Base-by-base conservation (phyloP, 2,113 vertebrate species). In the Progne subis region DNA sequence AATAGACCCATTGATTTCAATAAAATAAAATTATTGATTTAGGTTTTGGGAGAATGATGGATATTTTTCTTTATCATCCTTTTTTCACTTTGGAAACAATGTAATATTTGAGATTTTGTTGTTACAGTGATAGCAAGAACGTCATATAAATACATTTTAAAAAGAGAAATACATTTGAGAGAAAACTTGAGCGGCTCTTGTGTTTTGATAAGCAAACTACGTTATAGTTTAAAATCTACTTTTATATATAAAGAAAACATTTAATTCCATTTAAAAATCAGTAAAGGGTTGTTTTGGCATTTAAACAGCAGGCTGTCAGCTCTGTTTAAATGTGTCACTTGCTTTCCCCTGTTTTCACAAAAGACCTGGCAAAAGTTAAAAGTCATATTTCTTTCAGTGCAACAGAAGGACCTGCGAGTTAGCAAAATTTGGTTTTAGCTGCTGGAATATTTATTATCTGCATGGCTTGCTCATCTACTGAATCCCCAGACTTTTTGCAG, bases 331-430 rank as follows among this genome's bases (percentile, higher is more conserved):
- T 0, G 6, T 82, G 67, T 60, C 37, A 74, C 83, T 97, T 74
- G 53, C 63, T 91, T 60, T 72, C 52, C 55, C 55, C 37, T 67
- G 44, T 70, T 81, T 95, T 85, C 32, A n/a, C 59, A 63, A 44
- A 91, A 83, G 91, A 82, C 78, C 82, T 82, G 91, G 94, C 69
- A 76, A 95, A 96, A 92, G 89, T 84, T 90, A 91, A 77, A 94
- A 93, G 86, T 88, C 50, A 0, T 59, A 39, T 63, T 92, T 78
- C 6, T 6, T 86, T 91, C 81, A 64, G 41, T 0, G 2, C 74
- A 55, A 71, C 37, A 64, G 69, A 84, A 88, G 74, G 82, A 94
- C 84, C 17, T 25, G 57, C 15, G 5, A 0, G 1, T 63, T 81
- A 78, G 32, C 1, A 6, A 84, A 83, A 85, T 59, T 41, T 63